Evolutionary conservation across 2,888 invertebrate species (phyloP), one percentile per base, ranked within the genome.

Genomic region (Scaptomyza polygonia): DNA sequence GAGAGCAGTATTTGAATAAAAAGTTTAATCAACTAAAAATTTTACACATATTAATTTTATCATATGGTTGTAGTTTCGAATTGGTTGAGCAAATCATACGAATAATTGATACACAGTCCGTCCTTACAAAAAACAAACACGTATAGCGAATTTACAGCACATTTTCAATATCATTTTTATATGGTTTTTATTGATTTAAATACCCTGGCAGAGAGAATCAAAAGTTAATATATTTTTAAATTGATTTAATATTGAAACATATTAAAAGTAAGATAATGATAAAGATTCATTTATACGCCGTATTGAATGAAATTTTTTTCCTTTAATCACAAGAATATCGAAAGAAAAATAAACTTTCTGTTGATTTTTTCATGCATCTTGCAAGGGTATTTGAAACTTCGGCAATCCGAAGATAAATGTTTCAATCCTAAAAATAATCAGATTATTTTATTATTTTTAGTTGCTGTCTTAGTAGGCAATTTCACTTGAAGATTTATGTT

Each of bases 71-170:
- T 58, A 65, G 42, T 58, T 64, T 54, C 59, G 43, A 67, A 64
- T 70, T 27, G 44, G 7, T 59, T 61, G 48, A 66, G 79, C 72
- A 79, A 84, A 85, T 82, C 52, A 49, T 59, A 56, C 56, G 59
- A 30, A 47, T 12, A 47, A 34, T 55, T 49, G 3, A 66, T 56
- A 69, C 55, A 86, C 65, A 77, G 58, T 61, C 64, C 73, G 76
- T 74, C 71, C 83, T 83, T 68, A 77, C 86, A 86, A 82, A 82
- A 48, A 69, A 78, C 78, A 67, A 64, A 88, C 85, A 88, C 75
- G 69, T 55, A 84, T 82, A 88, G 88, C 87, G 75, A 77, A 87
- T 87, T 68, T 87, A 87, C 87, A 87, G 87, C 87, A 86, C 61
- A 79, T 30, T 56, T 79, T 42, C 12, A 44, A 27, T 44, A 51